phyloP scores from a whole-genome alignment of 2,113 vertebrate species.

The Pelusios castaneus region DNA sequence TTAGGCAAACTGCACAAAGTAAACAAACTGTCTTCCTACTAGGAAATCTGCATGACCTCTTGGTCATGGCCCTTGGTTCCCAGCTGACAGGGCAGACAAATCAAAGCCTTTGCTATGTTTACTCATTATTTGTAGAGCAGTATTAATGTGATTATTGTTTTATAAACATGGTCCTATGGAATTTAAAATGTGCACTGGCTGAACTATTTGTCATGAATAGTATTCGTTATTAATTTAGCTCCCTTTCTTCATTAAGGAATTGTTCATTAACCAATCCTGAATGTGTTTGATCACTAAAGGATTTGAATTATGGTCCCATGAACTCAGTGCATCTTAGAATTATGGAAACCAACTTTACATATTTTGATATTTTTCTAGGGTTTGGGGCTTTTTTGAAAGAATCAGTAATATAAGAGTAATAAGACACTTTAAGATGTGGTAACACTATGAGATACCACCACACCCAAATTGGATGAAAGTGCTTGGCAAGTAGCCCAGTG shows the following conservation, averaged over 20 bases:
- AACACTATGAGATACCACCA: conserved; percentile 63
- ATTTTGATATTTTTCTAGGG: not conserved
- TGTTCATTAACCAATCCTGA: not conserved
- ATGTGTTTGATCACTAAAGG: not conserved
- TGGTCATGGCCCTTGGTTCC: not conserved
- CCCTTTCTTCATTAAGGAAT: not conserved
- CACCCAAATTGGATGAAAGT: conserved; percentile 66
- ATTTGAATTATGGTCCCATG: not conserved
- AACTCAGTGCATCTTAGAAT: not conserved
- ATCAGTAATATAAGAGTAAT: conserved; percentile 18
- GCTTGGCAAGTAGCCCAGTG: conserved; percentile 40
- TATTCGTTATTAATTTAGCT: not conserved
- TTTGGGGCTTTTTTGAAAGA: conserved; percentile 24
- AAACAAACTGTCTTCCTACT: not conserved
- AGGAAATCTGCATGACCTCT: not conserved
- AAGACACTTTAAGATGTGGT: conserved; percentile 56
- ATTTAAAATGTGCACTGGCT: not conserved
- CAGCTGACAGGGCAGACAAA: conserved; percentile 27
- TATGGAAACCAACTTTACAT: not conserved
- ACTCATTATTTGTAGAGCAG: not conserved
- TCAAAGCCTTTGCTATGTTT: not conserved
- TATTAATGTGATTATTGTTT: not conserved
- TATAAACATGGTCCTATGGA: not conserved
- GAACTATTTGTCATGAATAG: not conserved
- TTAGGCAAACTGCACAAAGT: not conserved